Evolutionary conservation across 2,797 vertebrate species (phyloP).

Genomic region (Sebastolobus alascanus): DNA sequence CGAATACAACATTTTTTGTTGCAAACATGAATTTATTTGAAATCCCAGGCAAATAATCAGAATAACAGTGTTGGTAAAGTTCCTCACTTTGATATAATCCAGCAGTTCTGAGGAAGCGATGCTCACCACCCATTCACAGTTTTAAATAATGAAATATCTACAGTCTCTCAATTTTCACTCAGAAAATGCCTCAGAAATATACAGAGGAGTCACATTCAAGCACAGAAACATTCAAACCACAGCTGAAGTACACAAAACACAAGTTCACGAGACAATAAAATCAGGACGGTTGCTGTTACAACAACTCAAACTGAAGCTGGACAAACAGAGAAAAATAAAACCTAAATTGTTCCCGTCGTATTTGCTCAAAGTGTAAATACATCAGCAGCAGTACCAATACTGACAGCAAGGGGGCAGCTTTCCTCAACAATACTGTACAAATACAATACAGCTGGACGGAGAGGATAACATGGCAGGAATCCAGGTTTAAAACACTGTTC

Average conservation of each 20-base stretch:
- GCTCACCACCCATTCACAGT: background rate
- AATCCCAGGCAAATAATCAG: background rate
- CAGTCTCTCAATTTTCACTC: conserved; percentile 1
- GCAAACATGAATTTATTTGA: conserved; percentile 65
- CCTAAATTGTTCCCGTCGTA: background rate
- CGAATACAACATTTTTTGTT: background rate
- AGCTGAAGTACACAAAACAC: conserved; percentile 6
- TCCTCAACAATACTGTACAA: background rate
- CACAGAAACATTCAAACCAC: conserved; percentile 18
- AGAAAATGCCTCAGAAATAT: background rate
- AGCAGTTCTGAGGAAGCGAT: background rate
- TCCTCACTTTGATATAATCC: background rate
- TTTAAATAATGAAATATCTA: background rate
- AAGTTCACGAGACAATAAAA: conserved; percentile 20
- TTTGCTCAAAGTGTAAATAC: background rate
- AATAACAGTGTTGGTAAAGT: background rate
- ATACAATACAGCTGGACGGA: background rate
- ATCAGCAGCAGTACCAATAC: conserved; percentile 12
- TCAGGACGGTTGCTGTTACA: background rate
- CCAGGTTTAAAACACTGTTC: background rate
- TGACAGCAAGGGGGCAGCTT: conserved; percentile 9
- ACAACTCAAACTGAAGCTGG: background rate
- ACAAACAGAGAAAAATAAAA: background rate
- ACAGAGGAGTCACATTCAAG: conserved; percentile 15
- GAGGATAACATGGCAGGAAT: background rate